Base-by-base conservation (phyloP, 2,113 vertebrate species). In the Apaloderma vittatum region DNA sequence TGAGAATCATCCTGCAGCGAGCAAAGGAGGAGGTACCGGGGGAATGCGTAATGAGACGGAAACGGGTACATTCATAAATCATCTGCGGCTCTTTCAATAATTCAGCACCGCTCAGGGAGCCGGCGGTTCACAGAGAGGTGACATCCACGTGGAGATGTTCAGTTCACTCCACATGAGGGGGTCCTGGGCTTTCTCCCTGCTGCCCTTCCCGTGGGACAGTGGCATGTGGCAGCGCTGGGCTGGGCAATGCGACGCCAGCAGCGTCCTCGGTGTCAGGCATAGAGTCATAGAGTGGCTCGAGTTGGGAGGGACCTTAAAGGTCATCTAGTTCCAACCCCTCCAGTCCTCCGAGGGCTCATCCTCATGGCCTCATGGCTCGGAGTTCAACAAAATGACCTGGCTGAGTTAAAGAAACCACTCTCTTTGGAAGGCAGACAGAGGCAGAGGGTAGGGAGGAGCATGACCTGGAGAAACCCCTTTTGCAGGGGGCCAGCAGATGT, bases 121-220 rank as follows among this genome's bases (percentile, higher is more conserved):
- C 23, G 11, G 70, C 8, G 0, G 68, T 6, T 75, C 59, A 7
- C 1, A 8, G 67, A 21, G 81, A 14, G 59, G 49, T 24, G 16
- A 48, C 30, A 4, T 6, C 67, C 72, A 5, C 1, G 4, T 1
- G n/a, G 59, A 30, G 32, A 4, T 11, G 17, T 2, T 49, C 15
- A 0, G 19, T 49, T 26, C 66, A 48, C 62, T 74, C 3, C 8
- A 51, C 12, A 36, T 57, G 9, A 0, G 1, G 9, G 29, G 51
- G 27, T 15, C 24, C 48, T 2, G 26, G 59, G 71, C 23, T 2
- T 9, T 65, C 40, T 55, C 46, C 51, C n/a, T 6, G 0, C 36
- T 7, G 71, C 57, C 49, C 49, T 23, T 5, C n/a, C 11, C 3
- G 24, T 9, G 27, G 3, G 2, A n/a, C 0, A 2, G 36, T 17